Evolutionary conservation across 2,113 vertebrate genomes (phyloP), one percentile per base, ranked within the genome.

Genomic region (Otolemur garnettii): DNA sequence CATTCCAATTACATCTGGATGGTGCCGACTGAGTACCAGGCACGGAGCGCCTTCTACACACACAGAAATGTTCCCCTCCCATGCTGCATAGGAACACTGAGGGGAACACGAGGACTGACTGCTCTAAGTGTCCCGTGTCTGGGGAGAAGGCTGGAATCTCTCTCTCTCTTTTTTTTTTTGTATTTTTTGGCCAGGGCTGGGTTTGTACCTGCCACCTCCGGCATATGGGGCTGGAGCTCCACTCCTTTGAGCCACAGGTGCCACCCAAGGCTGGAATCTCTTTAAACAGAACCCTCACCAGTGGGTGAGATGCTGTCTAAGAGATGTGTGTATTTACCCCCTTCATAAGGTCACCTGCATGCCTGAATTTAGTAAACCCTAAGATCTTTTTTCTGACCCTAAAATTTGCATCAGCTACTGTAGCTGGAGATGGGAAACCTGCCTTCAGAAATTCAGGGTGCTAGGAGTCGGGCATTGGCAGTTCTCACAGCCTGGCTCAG

Each of bases 1-100:
- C 94, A 87, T 97, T 98, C 80, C 94, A 97, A 97, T 96, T 97
- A 87, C 50, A 93, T 97, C 91, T 82, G 59, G 91, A 95, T 92
- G 64, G 93, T 90, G 62, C 26, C 45, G 89, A 96, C 93, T 0
- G 0, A 96, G 90, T 38, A 94, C 21, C 93, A 92, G 59, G 4
- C 53, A 87, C 71, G 33, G 62, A 96, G 79, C 45, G 18, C 55
- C 93, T 95, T 96, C 24, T 72, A 11, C 24, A 33, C 0, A 0
- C 69, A 38, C 68, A 83, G 74, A 38, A 62, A 1, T 71, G 35
- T 2, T 45, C 45, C 53, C 66, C 77, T 55, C 57, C 33, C 1
- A n/a, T 55, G 17, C 62, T 87, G 21, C 28, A 33, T 11, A 2
- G 13, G 7, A 55, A 6, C n/a, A n/a, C n/a, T 2, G 11, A 35